These are phyloP conservation scores for Acarapis woodi DNA, from an alignment of 1,140 invertebrate species.

Conservation along the genomic window DNA sequence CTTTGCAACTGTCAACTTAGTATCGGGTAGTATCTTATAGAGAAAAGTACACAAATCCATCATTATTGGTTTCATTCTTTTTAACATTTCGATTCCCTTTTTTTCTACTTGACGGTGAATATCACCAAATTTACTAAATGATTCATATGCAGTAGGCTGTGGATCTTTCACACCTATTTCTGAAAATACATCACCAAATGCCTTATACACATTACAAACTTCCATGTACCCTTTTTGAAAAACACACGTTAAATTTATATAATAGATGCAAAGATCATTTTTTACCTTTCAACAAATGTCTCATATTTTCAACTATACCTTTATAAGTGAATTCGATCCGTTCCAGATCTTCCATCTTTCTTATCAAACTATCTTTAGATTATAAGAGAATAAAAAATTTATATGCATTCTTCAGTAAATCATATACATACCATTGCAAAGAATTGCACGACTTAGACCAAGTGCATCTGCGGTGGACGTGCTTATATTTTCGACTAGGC, in stretches of 20 bases:
- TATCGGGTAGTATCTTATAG: constrained; percentile 90
- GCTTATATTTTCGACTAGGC: constrained; percentile 85
- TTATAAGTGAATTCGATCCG: constrained; percentile 51
- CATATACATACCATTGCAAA: constrained; percentile 43
- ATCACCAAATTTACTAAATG: constrained; percentile 77
- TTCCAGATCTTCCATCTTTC: constrained; percentile 71
- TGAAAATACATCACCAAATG: constrained; percentile 77
- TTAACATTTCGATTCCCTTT: constrained; percentile 61
- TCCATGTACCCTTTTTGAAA: background rate
- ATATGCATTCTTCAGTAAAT: background rate
- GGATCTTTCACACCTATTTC: constrained; percentile 79
- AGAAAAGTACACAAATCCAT: constrained; percentile 80
- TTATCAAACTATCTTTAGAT: constrained; percentile 52
- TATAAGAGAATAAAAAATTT: constrained; percentile 1
- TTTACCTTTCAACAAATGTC: constrained; percentile 31
- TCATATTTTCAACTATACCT: constrained; percentile 65
- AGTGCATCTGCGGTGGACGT: constrained; percentile 88
- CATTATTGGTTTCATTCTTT: constrained; percentile 65
- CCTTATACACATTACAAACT: constrained; percentile 14
- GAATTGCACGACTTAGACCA: constrained; percentile 72
- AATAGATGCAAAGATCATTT: constrained; percentile 1
- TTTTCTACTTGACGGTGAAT: constrained; percentile 77
- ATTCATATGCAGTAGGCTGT: constrained; percentile 73
- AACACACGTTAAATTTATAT: too few relatives aligned
- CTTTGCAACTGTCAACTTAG: constrained; percentile 79